Evolutionary conservation across 2,113 vertebrate genomes (phyloP), one percentile per base, ranked within the genome.

Genomic region (Leucopsar rothschildi): DNA sequence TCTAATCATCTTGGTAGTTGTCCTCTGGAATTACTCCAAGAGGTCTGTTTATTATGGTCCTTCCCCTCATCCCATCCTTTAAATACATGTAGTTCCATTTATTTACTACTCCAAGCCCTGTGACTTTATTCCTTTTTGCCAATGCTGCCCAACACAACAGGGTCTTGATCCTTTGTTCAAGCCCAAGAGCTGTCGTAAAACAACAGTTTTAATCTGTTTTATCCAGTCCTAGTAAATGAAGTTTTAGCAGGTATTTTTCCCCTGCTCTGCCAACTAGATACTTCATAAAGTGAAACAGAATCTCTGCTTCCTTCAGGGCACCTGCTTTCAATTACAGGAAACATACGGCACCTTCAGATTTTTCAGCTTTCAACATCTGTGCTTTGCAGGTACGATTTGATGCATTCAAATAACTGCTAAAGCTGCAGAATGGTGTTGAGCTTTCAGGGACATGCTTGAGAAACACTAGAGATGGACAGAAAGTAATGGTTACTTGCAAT

Each of bases 251-350:
- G 59, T 84, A 76, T 91, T 88, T 93, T 96, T 84, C 88, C 72
- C 80, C 80, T 71, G 90, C 76, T 95, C 77, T 94, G 90, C 94
- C 95, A 96, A 92, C 88, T 68, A 91, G 84, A 94, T 90, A 90
- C 94, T 95, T 96, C 93, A 91, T 90, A 96, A 95, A 96, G 77
- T 73, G 65, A 95, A 96, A 93, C 27, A 88, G 90, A 94, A 87
- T 93, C 93, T 92, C 87, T 82, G 57, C 87, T 96, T 95, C 96
- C 96, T 96, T 94, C 94, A 94, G 96, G 94, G 95, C 93, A 95
- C 90, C 96, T 92, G 84, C 93, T 95, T 94, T 93, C 92, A 96
- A 92, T 96, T 94, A 95, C 96, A 91, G 87, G 63, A 96, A 95
- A 96, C 92, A 95, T 93, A 96, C 72, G 91, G 92, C 93, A 95